Conservation (phyloP, 35 echinoderm and acorn worm species). For the Ophiothrix spiculata region DNA sequence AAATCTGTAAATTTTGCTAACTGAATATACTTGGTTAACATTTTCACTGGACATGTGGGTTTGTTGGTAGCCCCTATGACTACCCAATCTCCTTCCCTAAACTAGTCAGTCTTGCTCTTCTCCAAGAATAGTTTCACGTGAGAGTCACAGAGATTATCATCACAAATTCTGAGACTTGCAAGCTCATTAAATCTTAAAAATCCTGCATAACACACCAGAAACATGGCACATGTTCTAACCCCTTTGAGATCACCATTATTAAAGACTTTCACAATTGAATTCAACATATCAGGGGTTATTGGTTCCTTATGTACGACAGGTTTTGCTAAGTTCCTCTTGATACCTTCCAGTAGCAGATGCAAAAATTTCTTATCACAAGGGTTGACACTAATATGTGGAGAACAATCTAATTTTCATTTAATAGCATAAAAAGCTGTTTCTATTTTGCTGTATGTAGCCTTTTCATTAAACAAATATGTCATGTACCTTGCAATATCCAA, state of each 20-base stretch:
- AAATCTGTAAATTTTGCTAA: background rate
- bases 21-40: background rate
- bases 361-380: too few species aligned
- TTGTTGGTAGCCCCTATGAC: background rate
- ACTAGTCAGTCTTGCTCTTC: constrained; percentile 36
- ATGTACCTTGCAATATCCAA: too few species aligned
- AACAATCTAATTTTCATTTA: too few species aligned
- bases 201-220: background rate
- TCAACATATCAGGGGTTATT: background rate
- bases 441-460: too few species aligned
- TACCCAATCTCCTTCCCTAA: constrained; percentile 35
- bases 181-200: constrained; percentile 7
- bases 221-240: constrained; percentile 2
- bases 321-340: too few species aligned
- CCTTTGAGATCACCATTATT: background rate
- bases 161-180: background rate
- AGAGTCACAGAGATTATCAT: background rate
- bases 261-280: background rate
- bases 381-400: background rate
- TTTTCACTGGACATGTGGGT: background rate
- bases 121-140: constrained; percentile 20
- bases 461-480: too few species aligned
- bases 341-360: too few species aligned
- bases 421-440: too few species aligned
- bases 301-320: background rate